Evolutionary conservation across 2,888 invertebrate species (phyloP), one percentile per base, ranked within the genome.

Genomic region (Spicauda simplicius): DNA sequence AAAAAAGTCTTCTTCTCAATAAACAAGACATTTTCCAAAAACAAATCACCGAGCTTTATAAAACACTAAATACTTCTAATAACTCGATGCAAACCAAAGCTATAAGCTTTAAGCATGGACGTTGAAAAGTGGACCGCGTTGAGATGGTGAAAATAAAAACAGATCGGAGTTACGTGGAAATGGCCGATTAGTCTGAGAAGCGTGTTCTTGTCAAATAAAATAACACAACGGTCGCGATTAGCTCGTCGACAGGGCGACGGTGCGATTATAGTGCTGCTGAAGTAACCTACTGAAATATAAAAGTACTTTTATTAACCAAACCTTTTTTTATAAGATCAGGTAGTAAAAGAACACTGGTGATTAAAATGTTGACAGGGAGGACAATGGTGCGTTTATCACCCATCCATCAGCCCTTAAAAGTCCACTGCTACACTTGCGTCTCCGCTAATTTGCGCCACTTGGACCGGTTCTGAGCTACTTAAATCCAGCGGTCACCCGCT

Each of bases 201-300:
- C 66, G 56, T 67, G 66, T 61, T 52, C 55, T 30, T 67, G 61
- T 67, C 66, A 56, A 61, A 61, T 37, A 61, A 61, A 66, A 66
- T 66, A 66, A 67, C 66, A 56, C 8, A 37, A 50, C 50, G 4
- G 18, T 30, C 8, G 18, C 64, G 58, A 53, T 55, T 55, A 63
- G 45, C 45, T n/a, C n/a, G 56, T n/a, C 19, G 56, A 48, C 59
- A 20, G 59, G 19, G 20, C 64, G 20, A 30, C 16, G 64, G 37
- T 57, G 52, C 52, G 56, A 3, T 20, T 64, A 56, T 64, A 56
- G 16, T 41, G 45, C 6, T 45, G 45, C 14, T 3, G n/a, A 45
- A n/a, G n/a, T 45, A n/a, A 25, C 25, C 25, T 25, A 25, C 25
- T 5, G 25, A 25, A 25, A 25, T 25, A 25, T 25, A 25, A 25